These are phyloP conservation scores for Musca vetustissima DNA, from an alignment of 1,140 invertebrate genomes.

Conservation along the genomic window DNA sequence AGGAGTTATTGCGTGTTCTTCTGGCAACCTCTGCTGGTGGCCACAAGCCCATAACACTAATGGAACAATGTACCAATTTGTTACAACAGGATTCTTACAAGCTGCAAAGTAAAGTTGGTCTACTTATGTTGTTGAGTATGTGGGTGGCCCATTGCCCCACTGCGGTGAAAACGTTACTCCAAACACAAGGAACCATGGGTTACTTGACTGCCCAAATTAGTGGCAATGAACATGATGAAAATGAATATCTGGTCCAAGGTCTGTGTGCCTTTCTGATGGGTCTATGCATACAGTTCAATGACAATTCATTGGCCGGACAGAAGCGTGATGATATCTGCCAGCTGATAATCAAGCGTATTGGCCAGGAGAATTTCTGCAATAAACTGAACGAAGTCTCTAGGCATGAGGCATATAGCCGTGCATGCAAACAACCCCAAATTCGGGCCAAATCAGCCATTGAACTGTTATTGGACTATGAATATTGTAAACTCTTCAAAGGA, in stretches of 20 bases:
- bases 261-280: slow-evolving; percentile 94
- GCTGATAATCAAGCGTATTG: slow-evolving; percentile 88
- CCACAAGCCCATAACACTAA: slow-evolving; percentile 80
- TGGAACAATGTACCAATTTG: slow-evolving; percentile 83
- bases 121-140: slow-evolving; percentile 86
- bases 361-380: slow-evolving; percentile 85
- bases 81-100: slow-evolving; percentile 80
- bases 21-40: slow-evolving; percentile 80
- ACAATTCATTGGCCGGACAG: slow-evolving; percentile 79
- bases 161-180: slow-evolving; percentile 83
- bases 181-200: slow-evolving; percentile 81
- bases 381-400: slow-evolving; percentile 84
- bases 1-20: slow-evolving; percentile 89
- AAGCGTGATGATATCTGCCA: slow-evolving; percentile 78
- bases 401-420: slow-evolving; percentile 88
- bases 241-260: slow-evolving; percentile 85
- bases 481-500: slow-evolving; percentile 84
- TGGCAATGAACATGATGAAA: slow-evolving; percentile 81
- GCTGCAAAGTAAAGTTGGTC: slow-evolving; percentile 85
- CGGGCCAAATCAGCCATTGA: slow-evolving; percentile 74
- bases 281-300: slow-evolving; percentile 90
- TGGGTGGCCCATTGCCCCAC: slow-evolving; percentile 86
- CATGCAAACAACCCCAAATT: slow-evolving; percentile 91
- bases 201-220: slow-evolving; percentile 79
- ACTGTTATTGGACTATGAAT: slow-evolving; percentile 92